Evolutionary conservation across 2,797 vertebrate genomes (phyloP).

Genomic region (Clarias fuscus): DNA sequence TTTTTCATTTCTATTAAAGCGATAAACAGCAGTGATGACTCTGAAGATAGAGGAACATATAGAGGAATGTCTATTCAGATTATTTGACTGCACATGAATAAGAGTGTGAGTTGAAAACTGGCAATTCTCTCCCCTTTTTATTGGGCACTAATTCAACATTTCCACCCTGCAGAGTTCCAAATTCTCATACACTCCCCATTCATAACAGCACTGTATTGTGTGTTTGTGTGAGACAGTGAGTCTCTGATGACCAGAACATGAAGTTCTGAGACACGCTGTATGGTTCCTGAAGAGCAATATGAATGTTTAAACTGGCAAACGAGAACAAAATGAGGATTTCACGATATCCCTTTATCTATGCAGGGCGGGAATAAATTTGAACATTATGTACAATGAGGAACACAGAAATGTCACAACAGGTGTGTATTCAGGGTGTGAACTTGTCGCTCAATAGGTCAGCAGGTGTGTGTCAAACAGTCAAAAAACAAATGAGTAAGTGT

Average conservation of each 20-base stretch:
- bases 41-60: background rate
- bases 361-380: background rate
- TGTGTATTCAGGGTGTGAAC: background rate
- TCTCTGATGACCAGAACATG: background rate
- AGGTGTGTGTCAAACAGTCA: background rate
- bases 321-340: background rate
- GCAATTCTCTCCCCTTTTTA: background rate
- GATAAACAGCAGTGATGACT: background rate
- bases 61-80: constrained; percentile 2
- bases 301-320: background rate
- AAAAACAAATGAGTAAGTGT: background rate
- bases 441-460: background rate
- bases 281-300: constrained; percentile 7
- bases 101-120: background rate
- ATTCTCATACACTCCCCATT: background rate
- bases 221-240: background rate
- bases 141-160: background rate
- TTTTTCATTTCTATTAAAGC: background rate
- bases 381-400: background rate
- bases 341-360: background rate
- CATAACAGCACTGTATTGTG: background rate
- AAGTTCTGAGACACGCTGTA: background rate
- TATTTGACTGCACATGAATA: background rate
- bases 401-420: background rate
- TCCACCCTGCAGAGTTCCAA: background rate